Percentiles rank a stretch among this genome's conserved stretches.
phyloP scores from a whole-genome alignment of 1,140 invertebrate species.

The Brachionus plicatilis region DNA sequence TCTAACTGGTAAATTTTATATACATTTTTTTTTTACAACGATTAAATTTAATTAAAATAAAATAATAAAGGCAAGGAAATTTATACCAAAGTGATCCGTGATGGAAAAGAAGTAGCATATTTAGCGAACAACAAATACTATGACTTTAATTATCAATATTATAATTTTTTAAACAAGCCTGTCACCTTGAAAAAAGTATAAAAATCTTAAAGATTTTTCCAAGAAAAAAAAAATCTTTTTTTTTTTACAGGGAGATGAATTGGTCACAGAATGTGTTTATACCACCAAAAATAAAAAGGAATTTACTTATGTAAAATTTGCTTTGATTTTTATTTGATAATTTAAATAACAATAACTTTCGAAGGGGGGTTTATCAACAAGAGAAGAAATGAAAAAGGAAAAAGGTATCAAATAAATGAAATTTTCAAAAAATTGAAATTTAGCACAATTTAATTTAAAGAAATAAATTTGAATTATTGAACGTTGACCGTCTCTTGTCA shows the following conservation, averaged over 20 bases:
- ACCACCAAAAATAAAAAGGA: neutral
- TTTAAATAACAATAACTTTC: too few relatives aligned
- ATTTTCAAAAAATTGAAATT: too few relatives aligned
- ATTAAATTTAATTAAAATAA: neutral
- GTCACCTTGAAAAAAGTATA: neutral
- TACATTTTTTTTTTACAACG: neutral
- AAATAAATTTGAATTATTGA: too few relatives aligned
- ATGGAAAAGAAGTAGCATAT: conserved; percentile 23
- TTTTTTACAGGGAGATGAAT: conserved; percentile 13
- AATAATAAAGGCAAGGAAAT: neutral
- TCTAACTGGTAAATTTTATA: neutral
- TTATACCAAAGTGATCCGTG: neutral
- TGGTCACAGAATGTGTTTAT: conserved; percentile 9
- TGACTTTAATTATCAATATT: conserved; percentile 33
- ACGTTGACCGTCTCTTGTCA: too few relatives aligned
- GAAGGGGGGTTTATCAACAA: too few relatives aligned
- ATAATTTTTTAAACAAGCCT: conserved; percentile 26
- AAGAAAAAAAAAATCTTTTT: neutral
- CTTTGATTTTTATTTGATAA: too few relatives aligned
- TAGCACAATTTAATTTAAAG: too few relatives aligned
- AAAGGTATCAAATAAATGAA: too few relatives aligned
- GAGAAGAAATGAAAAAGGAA: too few relatives aligned
- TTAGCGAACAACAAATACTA: conserved; percentile 14
- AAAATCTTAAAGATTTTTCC: neutral
- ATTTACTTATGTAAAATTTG: neutral